Conservation (phyloP, 2,888 invertebrate species). For the Phyllotreta cruciferae region DNA sequence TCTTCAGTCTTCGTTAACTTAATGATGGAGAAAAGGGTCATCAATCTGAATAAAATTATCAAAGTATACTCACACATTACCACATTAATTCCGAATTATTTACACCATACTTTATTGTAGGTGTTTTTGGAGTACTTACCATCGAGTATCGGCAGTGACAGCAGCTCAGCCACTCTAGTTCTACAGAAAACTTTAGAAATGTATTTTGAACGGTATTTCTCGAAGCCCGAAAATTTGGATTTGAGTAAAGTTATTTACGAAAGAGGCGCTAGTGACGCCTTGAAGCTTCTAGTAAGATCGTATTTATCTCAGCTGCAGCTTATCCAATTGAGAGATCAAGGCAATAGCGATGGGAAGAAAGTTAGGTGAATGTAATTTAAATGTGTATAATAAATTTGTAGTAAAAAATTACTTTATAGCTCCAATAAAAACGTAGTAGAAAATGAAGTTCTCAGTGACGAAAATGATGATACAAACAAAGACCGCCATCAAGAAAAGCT, state of each 20-base stretch:
- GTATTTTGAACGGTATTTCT: constrained; percentile 59
- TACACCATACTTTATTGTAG: constrained; percentile 55
- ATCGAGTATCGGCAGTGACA: constrained; percentile 67
- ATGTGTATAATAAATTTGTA: constrained; percentile 24
- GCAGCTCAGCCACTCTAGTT: constrained; percentile 61
- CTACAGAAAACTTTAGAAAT: constrained; percentile 63
- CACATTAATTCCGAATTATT: background rate
- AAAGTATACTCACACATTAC: constrained; percentile 46
- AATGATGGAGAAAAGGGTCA: constrained; percentile 58
- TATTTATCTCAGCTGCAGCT: constrained; percentile 63
- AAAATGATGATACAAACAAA: constrained; percentile 45
- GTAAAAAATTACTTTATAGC: constrained; percentile 29
- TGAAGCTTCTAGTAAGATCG: constrained; percentile 69
- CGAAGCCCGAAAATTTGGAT: constrained; percentile 52
- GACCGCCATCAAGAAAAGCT: constrained; percentile 48
- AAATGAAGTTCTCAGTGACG: constrained; percentile 31
- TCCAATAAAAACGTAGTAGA: constrained; percentile 30
- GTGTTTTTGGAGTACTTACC: constrained; percentile 72
- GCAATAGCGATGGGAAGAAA: constrained; percentile 25
- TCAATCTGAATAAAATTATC: constrained; percentile 60
- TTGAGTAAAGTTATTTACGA: constrained; percentile 57
- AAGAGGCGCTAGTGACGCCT: constrained; percentile 62
- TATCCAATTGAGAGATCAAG: constrained; percentile 53
- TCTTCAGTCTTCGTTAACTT: constrained; percentile 61
- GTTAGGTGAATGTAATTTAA: constrained; percentile 18